A percentile compares a stretch with the other conserved stretches of the same genome.
Conservation (phyloP, 2,113 vertebrate genomes). For the Sinocyclocheilus rhinocerous region DNA sequence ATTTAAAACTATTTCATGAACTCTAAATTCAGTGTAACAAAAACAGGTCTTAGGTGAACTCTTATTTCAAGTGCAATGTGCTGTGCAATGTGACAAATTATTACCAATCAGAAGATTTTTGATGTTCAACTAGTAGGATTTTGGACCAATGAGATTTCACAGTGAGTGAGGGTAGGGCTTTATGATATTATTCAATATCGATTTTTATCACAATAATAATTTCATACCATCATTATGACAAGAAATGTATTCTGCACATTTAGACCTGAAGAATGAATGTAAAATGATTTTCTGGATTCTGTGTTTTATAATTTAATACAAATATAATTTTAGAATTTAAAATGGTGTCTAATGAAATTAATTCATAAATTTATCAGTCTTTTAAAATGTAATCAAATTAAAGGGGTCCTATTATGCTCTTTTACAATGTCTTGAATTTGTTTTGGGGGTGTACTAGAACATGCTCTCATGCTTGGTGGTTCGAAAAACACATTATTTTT, state of each 20-base stretch:
- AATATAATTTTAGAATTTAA: too few species aligned
- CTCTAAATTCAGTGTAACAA: neutral
- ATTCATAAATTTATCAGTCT: too few species aligned
- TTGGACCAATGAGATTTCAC: neutral
- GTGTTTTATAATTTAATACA: too few species aligned
- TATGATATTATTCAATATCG: neutral
- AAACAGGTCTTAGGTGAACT: too few species aligned
- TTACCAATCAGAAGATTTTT: neutral
- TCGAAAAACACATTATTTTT: too few species aligned
- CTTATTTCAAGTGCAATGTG: neutral
- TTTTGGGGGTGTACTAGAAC: too few species aligned
- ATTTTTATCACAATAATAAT: neutral
- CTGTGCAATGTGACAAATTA: neutral
- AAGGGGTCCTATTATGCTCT: too few species aligned
- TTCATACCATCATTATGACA: neutral
- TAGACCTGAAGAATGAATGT: neutral
- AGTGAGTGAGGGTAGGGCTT: neutral
- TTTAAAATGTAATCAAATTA: too few species aligned
- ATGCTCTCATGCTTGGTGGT: too few species aligned
- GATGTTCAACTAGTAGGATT: neutral
- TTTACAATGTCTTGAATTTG: too few species aligned
- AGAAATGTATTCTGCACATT: neutral
- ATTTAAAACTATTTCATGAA: neutral
- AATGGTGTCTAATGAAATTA: too few species aligned
- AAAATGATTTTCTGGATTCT: too few species aligned